These are phyloP conservation scores for Orussus abietinus DNA, from an alignment of 1,140 invertebrate species.

Conservation along the genomic window DNA sequence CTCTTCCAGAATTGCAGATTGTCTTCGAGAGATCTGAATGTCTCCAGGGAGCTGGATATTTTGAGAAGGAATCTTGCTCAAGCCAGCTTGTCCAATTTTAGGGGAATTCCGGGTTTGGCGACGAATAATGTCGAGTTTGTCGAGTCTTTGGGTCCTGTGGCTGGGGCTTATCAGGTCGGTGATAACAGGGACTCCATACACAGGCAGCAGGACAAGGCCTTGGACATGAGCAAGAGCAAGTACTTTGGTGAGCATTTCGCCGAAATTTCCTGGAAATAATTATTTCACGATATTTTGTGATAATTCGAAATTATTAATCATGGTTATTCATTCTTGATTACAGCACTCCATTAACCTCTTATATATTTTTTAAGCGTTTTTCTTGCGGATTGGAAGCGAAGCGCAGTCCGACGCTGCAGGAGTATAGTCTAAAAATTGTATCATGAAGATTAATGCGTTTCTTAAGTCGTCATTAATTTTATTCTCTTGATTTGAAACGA, in stretches of 20 bases:
- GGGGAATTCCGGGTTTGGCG: slow-evolving; percentile 23
- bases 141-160: slow-evolving; percentile 26
- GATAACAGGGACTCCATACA: slow-evolving; percentile 30
- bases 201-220: slow-evolving; percentile 46
- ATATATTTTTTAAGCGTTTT: no score
- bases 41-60: slow-evolving; percentile 40
- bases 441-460: no score
- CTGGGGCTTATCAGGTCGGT: slow-evolving; percentile 23
- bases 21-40: slow-evolving; percentile 35
- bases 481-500: no score
- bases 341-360: no score
- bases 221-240: slow-evolving; percentile 53
- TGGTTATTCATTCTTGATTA: no score
- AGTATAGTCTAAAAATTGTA: no score
- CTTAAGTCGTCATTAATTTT: no score
- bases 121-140: slow-evolving; percentile 33
- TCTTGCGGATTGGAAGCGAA: no score
- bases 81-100: slow-evolving; percentile 39
- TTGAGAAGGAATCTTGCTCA: slow-evolving; percentile 42
- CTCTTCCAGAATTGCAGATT: slow-evolving; percentile 29
- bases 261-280: not conserved
- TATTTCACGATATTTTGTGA: not conserved
- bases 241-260: slow-evolving; percentile 40
- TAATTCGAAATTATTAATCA: no score
- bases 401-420: no score